These are phyloP conservation scores for Thymelicus lineola DNA, from an alignment of 2,888 invertebrate species.

Conservation along the genomic window DNA sequence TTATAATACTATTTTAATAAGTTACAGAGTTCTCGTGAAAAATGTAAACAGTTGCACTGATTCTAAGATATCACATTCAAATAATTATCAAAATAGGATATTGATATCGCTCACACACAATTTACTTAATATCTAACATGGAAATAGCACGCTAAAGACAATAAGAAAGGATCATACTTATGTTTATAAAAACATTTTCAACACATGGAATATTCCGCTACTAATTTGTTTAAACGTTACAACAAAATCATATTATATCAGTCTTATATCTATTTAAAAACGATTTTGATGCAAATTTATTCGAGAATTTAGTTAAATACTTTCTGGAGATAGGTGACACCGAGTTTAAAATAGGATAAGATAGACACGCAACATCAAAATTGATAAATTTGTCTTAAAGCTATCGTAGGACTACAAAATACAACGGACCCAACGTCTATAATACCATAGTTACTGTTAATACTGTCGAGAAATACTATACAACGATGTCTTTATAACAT, in stretches of 20 bases:
- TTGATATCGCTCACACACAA: slow-evolving; percentile 22
- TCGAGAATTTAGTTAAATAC: slow-evolving; percentile 5
- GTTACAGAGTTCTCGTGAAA: neutral
- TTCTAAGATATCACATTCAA: slow-evolving; percentile 24
- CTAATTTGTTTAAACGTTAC: slow-evolving; percentile 47
- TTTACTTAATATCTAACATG: slow-evolving; percentile 41
- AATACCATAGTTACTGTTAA: slow-evolving; percentile 79
- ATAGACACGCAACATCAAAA: slow-evolving; percentile 59
- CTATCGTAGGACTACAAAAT: slow-evolving; percentile 69
- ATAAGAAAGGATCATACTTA: slow-evolving; percentile 64
- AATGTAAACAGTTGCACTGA: slow-evolving; percentile 5
- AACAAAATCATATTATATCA: slow-evolving; percentile 74
- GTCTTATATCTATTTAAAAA: slow-evolving; percentile 80
- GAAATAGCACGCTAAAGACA: slow-evolving; percentile 57
- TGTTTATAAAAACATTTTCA: slow-evolving; percentile 56
- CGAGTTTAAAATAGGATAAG: slow-evolving; percentile 54
- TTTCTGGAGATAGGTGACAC: slow-evolving; percentile 46
- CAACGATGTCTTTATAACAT: neutral
- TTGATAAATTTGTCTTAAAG: slow-evolving; percentile 66
- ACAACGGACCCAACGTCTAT: slow-evolving; percentile 62
- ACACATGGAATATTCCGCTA: slow-evolving; percentile 34
- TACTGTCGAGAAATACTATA: slow-evolving; percentile 74
- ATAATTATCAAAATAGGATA: slow-evolving; percentile 25
- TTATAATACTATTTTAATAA: neutral
- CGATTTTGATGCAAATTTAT: slow-evolving; percentile 51